Evolutionary conservation across 2,113 vertebrate species (phyloP).

Genomic region (Leiothrix lutea): DNA sequence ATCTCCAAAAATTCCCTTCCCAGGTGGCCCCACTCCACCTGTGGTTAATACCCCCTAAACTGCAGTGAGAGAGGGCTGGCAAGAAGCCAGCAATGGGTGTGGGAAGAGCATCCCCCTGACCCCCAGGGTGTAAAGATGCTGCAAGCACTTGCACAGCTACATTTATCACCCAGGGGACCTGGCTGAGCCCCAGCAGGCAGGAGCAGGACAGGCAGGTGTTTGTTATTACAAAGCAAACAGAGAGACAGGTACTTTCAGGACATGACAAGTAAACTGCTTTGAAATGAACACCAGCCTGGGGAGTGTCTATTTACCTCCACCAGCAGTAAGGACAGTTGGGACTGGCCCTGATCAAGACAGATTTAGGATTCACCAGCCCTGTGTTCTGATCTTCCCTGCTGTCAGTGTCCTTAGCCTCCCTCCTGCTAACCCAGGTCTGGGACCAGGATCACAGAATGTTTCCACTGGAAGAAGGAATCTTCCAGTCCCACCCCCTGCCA

Average conservation of each 20-base stretch:
- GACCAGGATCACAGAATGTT: neutral
- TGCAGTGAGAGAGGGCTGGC: neutral
- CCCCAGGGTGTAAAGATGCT: neutral
- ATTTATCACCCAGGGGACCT: neutral
- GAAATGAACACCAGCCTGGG: neutral
- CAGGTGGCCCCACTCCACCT: neutral
- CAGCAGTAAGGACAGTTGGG: neutral
- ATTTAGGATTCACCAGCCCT: neutral
- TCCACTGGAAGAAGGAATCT: neutral
- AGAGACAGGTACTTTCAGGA: neutral
- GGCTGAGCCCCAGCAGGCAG: neutral
- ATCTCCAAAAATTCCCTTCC: neutral
- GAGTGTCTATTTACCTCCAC: neutral
- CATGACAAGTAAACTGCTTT: neutral
- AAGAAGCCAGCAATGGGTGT: neutral
- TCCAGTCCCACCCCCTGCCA: neutral
- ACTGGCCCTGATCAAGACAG: neutral
- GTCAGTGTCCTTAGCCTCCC: neutral
- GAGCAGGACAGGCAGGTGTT: neutral
- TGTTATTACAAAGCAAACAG: neutral
- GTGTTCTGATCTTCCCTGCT: neutral
- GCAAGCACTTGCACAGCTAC: neutral
- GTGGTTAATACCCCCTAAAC: rapidly evolving
- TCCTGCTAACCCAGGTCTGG: neutral
- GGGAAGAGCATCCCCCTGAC: neutral